Base-by-base conservation (phyloP, 2,113 vertebrate genomes). In the Calidris pugnax region DNA sequence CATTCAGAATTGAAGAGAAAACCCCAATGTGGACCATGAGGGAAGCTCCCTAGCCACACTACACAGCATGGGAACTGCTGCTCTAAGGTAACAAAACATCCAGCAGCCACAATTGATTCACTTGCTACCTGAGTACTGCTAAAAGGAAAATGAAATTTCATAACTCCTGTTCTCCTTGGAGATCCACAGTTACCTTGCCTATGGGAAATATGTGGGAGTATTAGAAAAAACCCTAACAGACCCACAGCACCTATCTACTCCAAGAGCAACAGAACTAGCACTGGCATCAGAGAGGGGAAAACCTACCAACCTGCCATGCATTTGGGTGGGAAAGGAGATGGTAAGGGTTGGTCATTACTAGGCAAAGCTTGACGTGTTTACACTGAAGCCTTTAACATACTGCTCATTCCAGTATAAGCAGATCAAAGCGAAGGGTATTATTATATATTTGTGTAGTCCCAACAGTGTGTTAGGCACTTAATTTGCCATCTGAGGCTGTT, bases 401-500 rank as follows among this genome's bases (percentile, higher is more conserved):
- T 93, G 88, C 39, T 85, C 72, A 64, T 93, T 95, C 66, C 71
- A 77, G 30, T 32, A 43, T 55, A 91, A 94, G 87, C 9, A 4
- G 77, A 94, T n/a, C 55, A 82, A 90, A 96, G 76, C 69, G 68
- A 90, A 89, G 59, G 22, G 18, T 80, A 66, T 74, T 86, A 64
- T 78, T 81, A 75, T 86, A 14, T 95, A 96, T 95, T 96, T 95
- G 55, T 91, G 84, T 67, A 83, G 85, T 22, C 50, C 37, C 26
- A 91, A 85, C 80, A 85, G 39, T 24, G 66, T 90, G 85, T 85
- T 89, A 93, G 81, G 48, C 83, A 89, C 83, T 87, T 94, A 87
- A 93, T 95, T 96, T 94, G 86, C 94, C 85, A 71, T 91, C 24
- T 69, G 74, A 93, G 66, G n/a, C 66, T 74, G 28, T n/a, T 84